phyloP scores from a whole-genome alignment of 2,797 vertebrate genomes.

The Chromobotia macracanthus region DNA sequence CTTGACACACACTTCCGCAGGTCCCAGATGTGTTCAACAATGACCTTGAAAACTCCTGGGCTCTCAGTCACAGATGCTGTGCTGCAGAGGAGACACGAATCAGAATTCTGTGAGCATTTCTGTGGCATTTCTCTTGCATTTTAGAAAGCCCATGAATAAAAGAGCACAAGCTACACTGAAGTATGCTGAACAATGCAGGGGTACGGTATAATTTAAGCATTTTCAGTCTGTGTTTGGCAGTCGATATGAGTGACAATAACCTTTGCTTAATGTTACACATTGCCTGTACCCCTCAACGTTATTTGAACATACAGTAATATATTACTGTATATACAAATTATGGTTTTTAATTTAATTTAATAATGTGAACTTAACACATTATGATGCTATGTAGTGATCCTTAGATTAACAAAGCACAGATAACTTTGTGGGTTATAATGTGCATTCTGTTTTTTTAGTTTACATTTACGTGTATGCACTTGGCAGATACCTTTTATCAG shows the following conservation, averaged over 20 bases:
- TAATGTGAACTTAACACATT: background rate
- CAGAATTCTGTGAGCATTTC: conserved; percentile 61
- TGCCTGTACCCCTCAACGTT: background rate
- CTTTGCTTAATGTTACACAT: background rate
- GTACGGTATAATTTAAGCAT: conserved; percentile 31
- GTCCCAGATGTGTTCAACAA: conserved; percentile 37
- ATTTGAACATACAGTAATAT: background rate
- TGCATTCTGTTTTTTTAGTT: background rate
- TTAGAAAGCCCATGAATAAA: conserved; percentile 59
- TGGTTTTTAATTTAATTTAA: no score
- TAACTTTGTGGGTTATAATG: no score
- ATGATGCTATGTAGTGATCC: background rate
- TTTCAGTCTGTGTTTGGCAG: background rate
- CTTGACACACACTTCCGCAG: conserved; percentile 40
- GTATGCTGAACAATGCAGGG: conserved; percentile 45
- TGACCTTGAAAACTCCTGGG: conserved; percentile 48
- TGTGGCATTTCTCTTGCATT: conserved; percentile 53
- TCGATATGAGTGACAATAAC: background rate
- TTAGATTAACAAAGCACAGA: no score
- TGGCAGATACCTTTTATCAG: no score
- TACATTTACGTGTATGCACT: no score
- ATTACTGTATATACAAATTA: no score
- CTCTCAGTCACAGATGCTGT: conserved; percentile 44
- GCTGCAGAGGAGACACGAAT: conserved; percentile 45
- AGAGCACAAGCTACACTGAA: conserved; percentile 48